phyloP scores from a whole-genome alignment of 2,113 vertebrate species.

The Nanorana parkeri region DNA sequence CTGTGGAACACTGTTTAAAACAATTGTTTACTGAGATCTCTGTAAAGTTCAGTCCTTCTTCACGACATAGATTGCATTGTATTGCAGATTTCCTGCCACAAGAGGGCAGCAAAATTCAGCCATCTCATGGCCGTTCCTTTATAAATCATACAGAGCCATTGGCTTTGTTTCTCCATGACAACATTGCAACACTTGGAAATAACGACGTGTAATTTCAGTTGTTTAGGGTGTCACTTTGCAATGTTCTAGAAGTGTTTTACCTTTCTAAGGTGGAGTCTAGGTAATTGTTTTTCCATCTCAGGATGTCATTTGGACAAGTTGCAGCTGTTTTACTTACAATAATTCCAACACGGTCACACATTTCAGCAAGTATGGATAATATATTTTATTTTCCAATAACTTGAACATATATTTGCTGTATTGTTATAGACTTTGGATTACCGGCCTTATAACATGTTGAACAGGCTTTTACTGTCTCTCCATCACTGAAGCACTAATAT shows the following conservation, averaged over 20 bases:
- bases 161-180: not conserved
- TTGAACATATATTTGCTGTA: too few relatives aligned
- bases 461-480: too few relatives aligned
- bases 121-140: constrained; percentile 17
- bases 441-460: too few relatives aligned
- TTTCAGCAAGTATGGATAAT: not conserved
- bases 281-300: not conserved
- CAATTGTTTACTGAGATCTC: too few relatives aligned
- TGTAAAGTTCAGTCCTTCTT: too few relatives aligned
- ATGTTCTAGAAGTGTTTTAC: not conserved
- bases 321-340: not conserved
- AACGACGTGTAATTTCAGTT: constrained; percentile 37
- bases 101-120: constrained; percentile 77
- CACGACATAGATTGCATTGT: not conserved
- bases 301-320: not conserved
- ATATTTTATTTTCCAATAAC: too few relatives aligned
- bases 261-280: not conserved
- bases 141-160: not conserved
- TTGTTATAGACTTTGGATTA: too few relatives aligned
- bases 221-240: not conserved
- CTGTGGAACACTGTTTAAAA: too few relatives aligned
- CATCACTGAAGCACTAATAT: too few relatives aligned
- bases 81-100: constrained; percentile 60
- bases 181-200: not conserved
- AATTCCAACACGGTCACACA: not conserved